Evolutionary conservation across 2,113 vertebrate species (phyloP).

Genomic region (Monarcha castaneiventris): DNA sequence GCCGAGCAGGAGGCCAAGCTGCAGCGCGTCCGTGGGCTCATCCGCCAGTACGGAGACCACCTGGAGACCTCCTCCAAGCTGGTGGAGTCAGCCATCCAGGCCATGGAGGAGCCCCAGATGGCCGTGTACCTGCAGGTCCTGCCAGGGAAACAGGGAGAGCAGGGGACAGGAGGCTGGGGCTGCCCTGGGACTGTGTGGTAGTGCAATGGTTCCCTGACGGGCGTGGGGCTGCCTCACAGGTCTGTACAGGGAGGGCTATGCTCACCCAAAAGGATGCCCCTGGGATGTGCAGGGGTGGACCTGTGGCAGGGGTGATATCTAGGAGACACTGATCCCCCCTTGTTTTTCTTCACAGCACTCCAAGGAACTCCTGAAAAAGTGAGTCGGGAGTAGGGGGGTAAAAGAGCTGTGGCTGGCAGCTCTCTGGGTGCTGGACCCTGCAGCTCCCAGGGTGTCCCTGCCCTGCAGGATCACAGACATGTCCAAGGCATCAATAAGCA

Average conservation of each 20-base stretch:
- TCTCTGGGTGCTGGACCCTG: background rate
- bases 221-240: background rate
- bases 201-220: accelerated
- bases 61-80: constrained; percentile 84
- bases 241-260: background rate
- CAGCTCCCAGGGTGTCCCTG: background rate
- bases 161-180: background rate
- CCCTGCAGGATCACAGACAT: constrained; percentile 78
- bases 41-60: constrained; percentile 82
- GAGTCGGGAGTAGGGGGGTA: constrained; percentile 52
- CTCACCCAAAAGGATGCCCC: background rate
- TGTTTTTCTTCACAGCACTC: constrained; percentile 75
- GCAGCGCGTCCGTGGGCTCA: constrained; percentile 76
- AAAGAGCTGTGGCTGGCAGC: background rate
- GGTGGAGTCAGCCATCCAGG: constrained; percentile 86
- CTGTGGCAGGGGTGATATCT: background rate
- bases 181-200: background rate
- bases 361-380: constrained; percentile 87
- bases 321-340: background rate
- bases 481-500: constrained; percentile 75
- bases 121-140: constrained; percentile 85
- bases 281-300: background rate
- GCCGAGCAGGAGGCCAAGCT: constrained; percentile 84
- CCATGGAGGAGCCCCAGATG: constrained; percentile 89
- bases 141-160: background rate